Evolutionary conservation across 2,113 vertebrate species (phyloP).

Genomic region (Eptesicus fuscus): DNA sequence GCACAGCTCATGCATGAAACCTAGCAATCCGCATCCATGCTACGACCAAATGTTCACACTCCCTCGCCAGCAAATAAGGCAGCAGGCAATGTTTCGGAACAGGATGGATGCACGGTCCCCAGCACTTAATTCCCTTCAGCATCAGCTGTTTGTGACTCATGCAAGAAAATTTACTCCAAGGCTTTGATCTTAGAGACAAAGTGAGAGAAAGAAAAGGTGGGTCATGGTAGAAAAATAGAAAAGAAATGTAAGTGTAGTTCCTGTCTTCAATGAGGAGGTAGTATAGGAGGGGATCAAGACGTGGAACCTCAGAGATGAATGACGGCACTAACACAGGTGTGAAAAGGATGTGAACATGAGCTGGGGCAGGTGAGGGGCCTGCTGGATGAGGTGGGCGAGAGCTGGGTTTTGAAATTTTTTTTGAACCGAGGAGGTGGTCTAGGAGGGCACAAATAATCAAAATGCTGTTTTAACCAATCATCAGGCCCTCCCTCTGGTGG

Average conservation of each 20-base stretch:
- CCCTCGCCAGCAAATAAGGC: neutral
- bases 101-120: neutral
- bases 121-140: neutral
- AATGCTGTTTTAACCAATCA: neutral
- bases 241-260: neutral
- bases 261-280: neutral
- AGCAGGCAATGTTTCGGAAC: neutral
- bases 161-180: neutral
- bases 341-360: neutral
- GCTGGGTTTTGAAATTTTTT: neutral
- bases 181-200: neutral
- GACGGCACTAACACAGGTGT: neutral
- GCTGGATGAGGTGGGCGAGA: neutral
- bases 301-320: neutral
- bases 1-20: constrained; percentile 36
- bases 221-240: neutral
- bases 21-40: neutral
- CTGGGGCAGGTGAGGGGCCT: neutral
- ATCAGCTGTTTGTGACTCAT: neutral
- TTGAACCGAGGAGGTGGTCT: neutral
- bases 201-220: neutral
- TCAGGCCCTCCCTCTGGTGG: neutral
- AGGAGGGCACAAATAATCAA: neutral
- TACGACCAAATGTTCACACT: neutral
- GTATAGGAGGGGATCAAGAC: neutral